A percentile compares a stretch with the other conserved stretches of the same genome.
Evolutionary conservation across 2,113 vertebrate species (phyloP).

Genomic region (Meriones unguiculatus): DNA sequence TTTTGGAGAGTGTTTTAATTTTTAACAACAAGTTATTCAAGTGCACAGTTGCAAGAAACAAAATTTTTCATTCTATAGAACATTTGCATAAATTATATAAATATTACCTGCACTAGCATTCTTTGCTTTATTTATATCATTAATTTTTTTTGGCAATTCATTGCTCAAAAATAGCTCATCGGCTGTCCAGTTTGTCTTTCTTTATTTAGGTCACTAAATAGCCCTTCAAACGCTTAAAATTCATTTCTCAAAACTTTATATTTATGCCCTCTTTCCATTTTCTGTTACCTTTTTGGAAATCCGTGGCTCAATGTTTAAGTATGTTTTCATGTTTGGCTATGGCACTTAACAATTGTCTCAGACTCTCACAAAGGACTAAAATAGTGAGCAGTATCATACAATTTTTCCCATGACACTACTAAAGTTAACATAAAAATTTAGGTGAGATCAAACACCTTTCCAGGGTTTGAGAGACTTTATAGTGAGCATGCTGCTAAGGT

Average conservation of each 20-base stretch:
- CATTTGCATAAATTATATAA: neutral
- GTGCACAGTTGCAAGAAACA: neutral
- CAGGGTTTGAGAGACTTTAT: neutral
- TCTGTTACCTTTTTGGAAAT: conserved; percentile 22
- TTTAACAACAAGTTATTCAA: neutral
- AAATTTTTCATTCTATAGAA: neutral
- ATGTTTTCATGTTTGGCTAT: neutral
- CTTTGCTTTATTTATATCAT: neutral
- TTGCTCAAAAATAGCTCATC: neutral
- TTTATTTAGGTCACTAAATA: neutral
- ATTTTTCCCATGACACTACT: neutral
- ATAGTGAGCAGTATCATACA: neutral
- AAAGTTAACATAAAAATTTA: conserved; percentile 49
- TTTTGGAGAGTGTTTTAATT: neutral
- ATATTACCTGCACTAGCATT: neutral
- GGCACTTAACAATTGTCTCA: neutral
- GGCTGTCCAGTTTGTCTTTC: conserved; percentile 25
- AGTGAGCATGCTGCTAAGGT: conserved; percentile 39
- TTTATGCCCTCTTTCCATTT: neutral
- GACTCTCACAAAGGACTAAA: neutral
- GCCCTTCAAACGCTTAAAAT: neutral
- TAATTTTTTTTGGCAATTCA: neutral
- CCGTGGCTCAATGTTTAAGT: neutral
- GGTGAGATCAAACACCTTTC: conserved; percentile 24
- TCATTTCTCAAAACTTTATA: neutral